Base-by-base conservation (phyloP, 1,140 invertebrate genomes). In the Triops longicaudatus region DNA sequence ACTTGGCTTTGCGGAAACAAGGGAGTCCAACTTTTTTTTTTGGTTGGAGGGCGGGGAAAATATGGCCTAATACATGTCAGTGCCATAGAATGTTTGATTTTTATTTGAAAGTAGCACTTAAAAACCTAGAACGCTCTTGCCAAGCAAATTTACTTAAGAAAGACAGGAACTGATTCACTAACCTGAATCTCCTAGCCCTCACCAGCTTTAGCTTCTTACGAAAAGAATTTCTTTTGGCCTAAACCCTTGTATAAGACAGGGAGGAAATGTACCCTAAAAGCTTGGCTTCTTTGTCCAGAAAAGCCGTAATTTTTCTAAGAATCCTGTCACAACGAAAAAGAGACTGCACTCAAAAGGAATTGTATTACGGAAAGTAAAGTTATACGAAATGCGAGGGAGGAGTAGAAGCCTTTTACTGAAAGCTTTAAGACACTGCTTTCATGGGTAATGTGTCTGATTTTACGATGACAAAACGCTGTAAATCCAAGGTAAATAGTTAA, bases 401-500 rank as follows among this genome's bases (percentile, higher is more conserved):
- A 17, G 17, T 14, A 63, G 50, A 63, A 17, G 7, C 10, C 22
- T 22, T 63, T 63, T 63, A 63, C 22, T n/a, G 50, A 63, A 63
- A 22, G 14, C 22, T 63, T n/a, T 2, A 37, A 7, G 31, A 7
- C 31, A 37, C 31, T 37, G 31, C 31, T 63, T 63, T 63, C 50
- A 85, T 28, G 0, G 84, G 85, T 78, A 85, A 82, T 37, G 7
- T n/a, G 7, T 73, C 81, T 82, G 27, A 89, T 86, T 79, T 85
- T 88, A 75, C 85, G 78, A 77, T 87, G 85, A 73, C 14, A 63
- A 63, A 10, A 63, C 50, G n/a, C 50, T 22, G 73, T 78, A 79
- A 17, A 91, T 89, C 90, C 90, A 91, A 37, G 85, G 82, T 42
- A 87, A 83, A 80, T 90, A 91, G 79, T 87, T 79, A 0, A 86